Evolutionary conservation across 1,140 invertebrate species (phyloP), one percentile per base, ranked within the genome.

Genomic region (Drosophila pruinosa): DNA sequence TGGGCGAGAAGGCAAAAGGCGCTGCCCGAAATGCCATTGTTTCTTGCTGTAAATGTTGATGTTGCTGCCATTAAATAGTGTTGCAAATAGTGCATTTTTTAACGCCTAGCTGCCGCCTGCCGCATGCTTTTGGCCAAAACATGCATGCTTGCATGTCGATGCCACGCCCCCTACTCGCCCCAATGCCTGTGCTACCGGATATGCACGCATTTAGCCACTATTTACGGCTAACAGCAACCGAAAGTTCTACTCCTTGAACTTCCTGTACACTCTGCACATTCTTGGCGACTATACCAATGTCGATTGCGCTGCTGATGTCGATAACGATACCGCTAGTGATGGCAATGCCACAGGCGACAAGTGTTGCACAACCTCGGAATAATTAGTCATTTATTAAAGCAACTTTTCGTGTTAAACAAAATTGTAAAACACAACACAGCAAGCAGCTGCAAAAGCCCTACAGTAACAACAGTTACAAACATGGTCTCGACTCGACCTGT

Each of bases 31-130:
- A 75, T 75, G 68, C 48, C 72, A 36, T 75, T 76, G 31, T 71
- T 59, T 19, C 39, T 57, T 31, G 28, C 47, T 72, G 19, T 62
- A 64, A 19, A 10, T 54, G 22, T 14, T 59, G 15, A 24, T 61
- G 39, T 28, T 62, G 26, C 31, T 52, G 52, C 45, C 75, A 81
- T 81, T 81, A 76, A 81, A 81, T 77, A 82, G 78, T 81, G 78
- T 81, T 77, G 78, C 58, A 74, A 81, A 82, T 80, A 80, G 80
- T 57, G 75, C 72, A 80, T 36, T 73, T 82, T 80, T 79, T 80
- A 73, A 81, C 78, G 75, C 78, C 78, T 21, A 19, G 24, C 31
- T 5, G 5, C 8, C 26, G 26, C 5, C 62, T 45, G 14, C n/a
- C 39, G 26, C 17, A 7, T 22, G 38, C 39, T 56, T 47, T 47